Evolutionary conservation across 2,113 vertebrate species (phyloP).

Genomic region (Rhodinocichla rosea): DNA sequence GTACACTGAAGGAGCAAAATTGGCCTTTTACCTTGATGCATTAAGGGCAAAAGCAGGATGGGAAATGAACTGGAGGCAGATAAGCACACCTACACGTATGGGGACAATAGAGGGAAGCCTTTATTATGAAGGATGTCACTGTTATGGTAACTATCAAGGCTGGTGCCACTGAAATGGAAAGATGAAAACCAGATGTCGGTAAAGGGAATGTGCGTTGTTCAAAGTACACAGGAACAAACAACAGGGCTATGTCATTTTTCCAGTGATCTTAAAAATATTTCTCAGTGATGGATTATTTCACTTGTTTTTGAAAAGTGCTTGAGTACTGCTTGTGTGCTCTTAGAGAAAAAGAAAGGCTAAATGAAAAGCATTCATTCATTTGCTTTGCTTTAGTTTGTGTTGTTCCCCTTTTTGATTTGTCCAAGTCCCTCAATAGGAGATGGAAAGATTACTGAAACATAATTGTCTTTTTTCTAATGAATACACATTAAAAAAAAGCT

Average conservation of each 20-base stretch:
- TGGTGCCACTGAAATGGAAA: conserved; percentile 25
- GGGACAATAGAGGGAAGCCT: conserved; percentile 56
- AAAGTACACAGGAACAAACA: conserved; percentile 35
- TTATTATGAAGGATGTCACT: conserved; percentile 10
- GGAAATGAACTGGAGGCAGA: neutral
- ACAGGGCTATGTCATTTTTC: neutral
- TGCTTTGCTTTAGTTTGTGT: neutral
- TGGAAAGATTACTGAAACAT: conserved; percentile 1
- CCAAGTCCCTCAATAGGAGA: neutral
- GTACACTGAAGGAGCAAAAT: neutral
- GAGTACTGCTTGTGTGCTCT: neutral
- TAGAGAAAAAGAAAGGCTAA: neutral
- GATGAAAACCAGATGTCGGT: conserved; percentile 46
- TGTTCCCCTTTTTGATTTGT: neutral
- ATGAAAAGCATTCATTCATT: neutral
- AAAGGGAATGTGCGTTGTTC: neutral
- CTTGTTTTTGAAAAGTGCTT: neutral
- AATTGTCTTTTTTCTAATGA: neutral
- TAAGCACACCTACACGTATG: neutral
- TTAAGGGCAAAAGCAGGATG: conserved; percentile 10
- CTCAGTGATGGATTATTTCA: neutral
- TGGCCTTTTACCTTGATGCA: neutral
- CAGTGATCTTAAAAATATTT: neutral
- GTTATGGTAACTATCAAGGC: conserved; percentile 25
- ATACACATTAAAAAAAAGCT: neutral